Evolutionary conservation across 2,888 invertebrate genomes (phyloP), one percentile per base, ranked within the genome.

Genomic region (Anthrax anthrax): DNA sequence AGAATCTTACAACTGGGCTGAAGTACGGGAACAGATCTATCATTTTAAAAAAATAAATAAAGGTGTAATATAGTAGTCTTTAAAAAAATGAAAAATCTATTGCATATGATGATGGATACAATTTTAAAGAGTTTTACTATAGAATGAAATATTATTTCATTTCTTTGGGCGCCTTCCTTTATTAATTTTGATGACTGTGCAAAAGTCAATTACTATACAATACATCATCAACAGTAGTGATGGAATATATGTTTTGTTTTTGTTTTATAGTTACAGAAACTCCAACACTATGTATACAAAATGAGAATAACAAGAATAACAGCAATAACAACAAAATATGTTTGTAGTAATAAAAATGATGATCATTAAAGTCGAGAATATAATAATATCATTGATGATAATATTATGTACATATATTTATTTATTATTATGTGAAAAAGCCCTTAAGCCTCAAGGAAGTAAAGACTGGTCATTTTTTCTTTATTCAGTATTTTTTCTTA

Each of bases 171-270:
- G 44, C 17, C 29, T 23, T 37, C 27, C 19, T 44, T 44, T 39
- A 44, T 44, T 44, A 44, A 44, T 38, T 44, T 44, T 44, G 44
- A 44, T 44, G 44, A 44, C 39, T 44, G 39, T 32, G 44, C 44
- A 44, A 17, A 29, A 29, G 39, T 39, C 44, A 39, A 39, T 44
- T 44, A 39, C 39, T 38, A 17, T 39, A 32, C n/a, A 23, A 29
- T n/a, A 27, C 4, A 40, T 12, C 23, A 19, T 23, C 39, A 23
- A 6, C 23, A 23, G 8, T 23, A 17, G 23, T n/a, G n/a, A n/a
- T n/a, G n/a, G n/a, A n/a, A n/a, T n/a, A n/a, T n/a, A n/a, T n/a
- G n/a, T n/a, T n/a, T n/a, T n/a, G n/a, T n/a, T n/a, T n/a, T n/a
- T n/a, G n/a, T n/a, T n/a, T n/a, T n/a, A 37, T 43, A 37, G 36